These are phyloP conservation scores for Parnassius apollo DNA, from an alignment of 2,888 invertebrate species.

Conservation along the genomic window DNA sequence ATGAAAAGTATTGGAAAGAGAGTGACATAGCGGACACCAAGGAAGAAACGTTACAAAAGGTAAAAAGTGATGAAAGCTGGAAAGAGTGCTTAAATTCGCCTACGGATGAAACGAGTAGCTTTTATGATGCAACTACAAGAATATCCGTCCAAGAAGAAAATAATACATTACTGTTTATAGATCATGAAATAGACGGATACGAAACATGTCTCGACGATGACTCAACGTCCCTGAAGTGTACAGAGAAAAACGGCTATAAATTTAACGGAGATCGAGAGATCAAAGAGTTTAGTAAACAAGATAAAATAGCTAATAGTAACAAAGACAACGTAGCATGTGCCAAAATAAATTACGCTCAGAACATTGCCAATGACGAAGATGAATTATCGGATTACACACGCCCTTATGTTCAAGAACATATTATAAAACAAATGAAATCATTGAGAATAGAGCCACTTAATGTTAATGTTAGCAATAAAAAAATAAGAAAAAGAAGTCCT, in stretches of 20 bases:
- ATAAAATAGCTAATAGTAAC: conserved; percentile 59
- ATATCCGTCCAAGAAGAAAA: conserved; percentile 67
- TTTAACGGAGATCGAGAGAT: conserved; percentile 60
- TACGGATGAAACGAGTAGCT: conserved; percentile 52
- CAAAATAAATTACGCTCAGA: conserved; percentile 53
- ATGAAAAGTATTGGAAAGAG: conserved; percentile 75
- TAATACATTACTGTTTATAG: conserved; percentile 67
- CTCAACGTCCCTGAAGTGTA: conserved; percentile 62
- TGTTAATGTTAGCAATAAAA: conserved; percentile 60
- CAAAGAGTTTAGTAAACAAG: conserved; percentile 70
- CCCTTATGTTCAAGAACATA: conserved; percentile 73
- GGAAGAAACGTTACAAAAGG: conserved; percentile 49
- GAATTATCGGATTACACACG: conserved; percentile 53
- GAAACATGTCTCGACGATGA: conserved; percentile 84
- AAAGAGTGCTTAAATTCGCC: conserved; percentile 69
- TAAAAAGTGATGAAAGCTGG: conserved; percentile 70
- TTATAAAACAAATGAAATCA: conserved; percentile 76
- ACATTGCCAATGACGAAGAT: conserved; percentile 48
- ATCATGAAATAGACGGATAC: conserved; percentile 80
- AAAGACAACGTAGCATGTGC: conserved; percentile 65
- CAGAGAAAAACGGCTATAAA: conserved; percentile 67
- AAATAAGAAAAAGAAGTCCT: conserved; percentile 60
- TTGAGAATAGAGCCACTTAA: conserved; percentile 71
- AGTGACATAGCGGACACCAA: conserved; percentile 45
- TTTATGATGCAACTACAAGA: conserved; percentile 56